Evolutionary conservation across 2,888 invertebrate genomes (phyloP), one percentile per base, ranked within the genome.

Genomic region (Dyspetes luteomarginatus): DNA sequence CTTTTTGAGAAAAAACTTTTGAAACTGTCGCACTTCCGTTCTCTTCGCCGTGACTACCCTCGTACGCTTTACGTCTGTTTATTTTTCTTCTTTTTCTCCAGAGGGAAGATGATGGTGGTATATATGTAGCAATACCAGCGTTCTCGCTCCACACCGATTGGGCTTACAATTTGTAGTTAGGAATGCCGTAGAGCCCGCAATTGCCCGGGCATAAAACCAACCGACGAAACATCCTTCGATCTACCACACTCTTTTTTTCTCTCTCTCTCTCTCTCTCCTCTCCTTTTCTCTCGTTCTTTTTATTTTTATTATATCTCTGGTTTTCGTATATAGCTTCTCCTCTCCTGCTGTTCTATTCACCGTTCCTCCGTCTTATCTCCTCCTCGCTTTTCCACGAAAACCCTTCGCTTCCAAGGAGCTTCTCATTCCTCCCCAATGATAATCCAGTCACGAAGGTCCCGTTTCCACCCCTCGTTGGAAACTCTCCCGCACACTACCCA

Each of bases 121-220:
- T n/a, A n/a, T n/a, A 36, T 36, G 22, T 41, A 43, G 36, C 24
- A 43, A 19, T 48, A 3, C 17, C 17, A 17, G 19, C 15, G 65
- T 26, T 5, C 12, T 30, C 56, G 26, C 58, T 48, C 56, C 68
- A 60, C 73, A 62, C 80, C 76, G 77, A 67, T 71, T 56, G 62
- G 78, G 86, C 83, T 86, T 85, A 88, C 85, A 86, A 88, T 88
- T 88, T 86, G 86, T 87, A 86, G 84, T 84, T 85, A 85, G 84
- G 86, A 87, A 85, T 69, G 83, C 68, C 80, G 68, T 78, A 68
- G 78, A 56, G 67, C 17, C 67, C 81, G 68, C 83, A 85, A 84
- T 85, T 85, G 83, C 84, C 83, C 82, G 82, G 80, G 74, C 77
- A 84, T 83, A 64, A 81, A 82, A 81, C 78, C 78, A 36, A 76